Evolutionary conservation across 1,140 invertebrate genomes (phyloP).

Genomic region (Drosophila parabipectinata): DNA sequence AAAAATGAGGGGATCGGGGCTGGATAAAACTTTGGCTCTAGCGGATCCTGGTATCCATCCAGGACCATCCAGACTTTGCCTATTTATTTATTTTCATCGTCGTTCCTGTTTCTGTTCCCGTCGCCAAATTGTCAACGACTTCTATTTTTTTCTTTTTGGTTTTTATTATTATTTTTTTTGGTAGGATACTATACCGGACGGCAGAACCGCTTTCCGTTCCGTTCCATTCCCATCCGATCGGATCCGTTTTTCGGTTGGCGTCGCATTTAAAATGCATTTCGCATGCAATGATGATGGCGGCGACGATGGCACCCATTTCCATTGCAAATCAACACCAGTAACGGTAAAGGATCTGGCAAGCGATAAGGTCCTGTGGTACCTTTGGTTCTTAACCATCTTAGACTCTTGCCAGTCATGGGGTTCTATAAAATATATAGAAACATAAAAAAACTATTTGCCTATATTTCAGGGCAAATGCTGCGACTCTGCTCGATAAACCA

Average conservation of each 20-base stretch:
- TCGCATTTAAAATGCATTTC: conserved; percentile 80
- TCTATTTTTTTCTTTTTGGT: neutral
- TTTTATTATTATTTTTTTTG: conserved; percentile 8
- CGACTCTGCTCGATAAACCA: too few relatives aligned
- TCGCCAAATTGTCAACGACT: conserved; percentile 74
- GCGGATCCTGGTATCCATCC: conserved; percentile 1
- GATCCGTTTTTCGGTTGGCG: conserved; percentile 45
- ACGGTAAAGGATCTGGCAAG: conserved; percentile 1
- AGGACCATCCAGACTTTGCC: conserved; percentile 46
- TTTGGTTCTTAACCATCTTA: neutral
- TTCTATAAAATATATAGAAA: too few relatives aligned
- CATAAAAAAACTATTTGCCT: too few relatives aligned
- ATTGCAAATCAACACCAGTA: conserved; percentile 67
- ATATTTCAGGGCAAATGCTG: too few relatives aligned
- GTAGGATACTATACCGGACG: conserved; percentile 21
- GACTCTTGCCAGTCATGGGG: neutral
- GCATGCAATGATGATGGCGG: conserved; percentile 61
- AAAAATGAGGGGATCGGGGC: neutral
- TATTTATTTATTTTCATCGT: conserved; percentile 78
- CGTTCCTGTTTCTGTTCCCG: conserved; percentile 1
- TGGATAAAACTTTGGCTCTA: conserved; percentile 13
- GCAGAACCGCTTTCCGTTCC: conserved; percentile 11
- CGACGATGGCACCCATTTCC: conserved; percentile 54
- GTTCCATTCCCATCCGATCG: conserved; percentile 24
- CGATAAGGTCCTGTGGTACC: neutral